Evolutionary conservation across 2,888 invertebrate species (phyloP).

Genomic region (Drosophila colorata): DNA sequence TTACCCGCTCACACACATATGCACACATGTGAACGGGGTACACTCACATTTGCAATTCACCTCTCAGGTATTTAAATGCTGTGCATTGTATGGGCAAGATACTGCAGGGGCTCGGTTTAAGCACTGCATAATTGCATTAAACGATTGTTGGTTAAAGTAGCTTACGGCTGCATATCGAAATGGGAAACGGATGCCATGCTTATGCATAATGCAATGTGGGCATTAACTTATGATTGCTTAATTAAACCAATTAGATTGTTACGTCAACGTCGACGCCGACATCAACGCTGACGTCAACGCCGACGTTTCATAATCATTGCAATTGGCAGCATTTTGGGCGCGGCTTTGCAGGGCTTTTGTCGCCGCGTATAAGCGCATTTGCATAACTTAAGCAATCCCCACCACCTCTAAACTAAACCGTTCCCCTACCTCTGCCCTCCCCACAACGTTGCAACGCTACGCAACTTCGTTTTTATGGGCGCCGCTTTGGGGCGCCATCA

Average conservation of each 20-base stretch:
- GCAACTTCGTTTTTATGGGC: constrained; percentile 43
- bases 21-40: not conserved
- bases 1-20: not conserved
- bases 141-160: constrained; percentile 57
- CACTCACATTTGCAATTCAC: not conserved
- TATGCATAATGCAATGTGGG: constrained; percentile 38
- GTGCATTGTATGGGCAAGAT: not conserved
- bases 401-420: not conserved
- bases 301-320: constrained; percentile 36
- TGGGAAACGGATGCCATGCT: constrained; percentile 24
- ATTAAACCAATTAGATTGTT: constrained; percentile 73
- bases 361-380: constrained; percentile 69
- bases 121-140: constrained; percentile 60
- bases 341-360: constrained; percentile 59
- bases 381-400: constrained; percentile 66
- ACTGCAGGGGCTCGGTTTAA: constrained; percentile 16
- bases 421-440: not conserved
- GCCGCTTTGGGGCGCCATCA: constrained; percentile 65
- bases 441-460: constrained; percentile 8
- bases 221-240: constrained; percentile 78
- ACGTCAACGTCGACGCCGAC: constrained; percentile 27
- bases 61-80: not conserved
- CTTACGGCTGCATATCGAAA: constrained; percentile 38
- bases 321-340: constrained; percentile 46
- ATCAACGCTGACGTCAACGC: constrained; percentile 8